Evolutionary conservation across 2,888 invertebrate species (phyloP), one percentile per base, ranked within the genome.

Genomic region (Dendrolimus houi): DNA sequence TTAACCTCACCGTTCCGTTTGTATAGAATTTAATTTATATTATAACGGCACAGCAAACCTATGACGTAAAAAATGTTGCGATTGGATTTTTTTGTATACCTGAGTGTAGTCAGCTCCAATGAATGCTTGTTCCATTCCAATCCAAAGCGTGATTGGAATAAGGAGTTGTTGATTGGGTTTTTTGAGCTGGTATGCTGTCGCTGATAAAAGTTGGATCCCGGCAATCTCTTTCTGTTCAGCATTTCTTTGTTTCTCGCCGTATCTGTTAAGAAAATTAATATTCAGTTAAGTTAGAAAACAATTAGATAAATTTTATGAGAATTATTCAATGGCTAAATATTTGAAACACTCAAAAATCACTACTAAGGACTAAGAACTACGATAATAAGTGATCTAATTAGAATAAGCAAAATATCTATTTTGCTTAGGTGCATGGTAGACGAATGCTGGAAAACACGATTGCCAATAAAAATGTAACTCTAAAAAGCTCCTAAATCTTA

Each of bases 61-160:
- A 63, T 55, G 55, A 60, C 64, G 58, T 60, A 64, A 63, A 55
- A 53, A 57, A 9, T 17, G 52, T 59, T 56, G 41, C 8, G n/a
- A 58, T 54, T 29, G 14, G 47, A n/a, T 52, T 12, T 54, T 58
- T 56, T 53, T 56, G 17, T 52, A 47, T 79, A 95, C 95, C 92
- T 95, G 95, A 8, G 96, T 97, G 78, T 95, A 97, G 72, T 97
- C 96, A 62, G 98, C 98, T 14, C 97, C 96, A 68, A 98, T 96
- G 86, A 98, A 99, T 0, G 98, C 99, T 80, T 99, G 99, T 79
- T 99, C 98, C 94, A 99, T 96, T 59, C 99, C 99, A 71, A 98
- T 98, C 94, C 97, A 99, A 56, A 99, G 91, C 0, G 99, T 99
- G 62, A 99, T 94, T 1, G 98, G 98, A 63, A 99, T 97, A 52